Percentiles rank a stretch among this genome's conserved stretches.
Conservation (phyloP, 1,140 invertebrate species). For the Neoseiulus cucumeris region DNA sequence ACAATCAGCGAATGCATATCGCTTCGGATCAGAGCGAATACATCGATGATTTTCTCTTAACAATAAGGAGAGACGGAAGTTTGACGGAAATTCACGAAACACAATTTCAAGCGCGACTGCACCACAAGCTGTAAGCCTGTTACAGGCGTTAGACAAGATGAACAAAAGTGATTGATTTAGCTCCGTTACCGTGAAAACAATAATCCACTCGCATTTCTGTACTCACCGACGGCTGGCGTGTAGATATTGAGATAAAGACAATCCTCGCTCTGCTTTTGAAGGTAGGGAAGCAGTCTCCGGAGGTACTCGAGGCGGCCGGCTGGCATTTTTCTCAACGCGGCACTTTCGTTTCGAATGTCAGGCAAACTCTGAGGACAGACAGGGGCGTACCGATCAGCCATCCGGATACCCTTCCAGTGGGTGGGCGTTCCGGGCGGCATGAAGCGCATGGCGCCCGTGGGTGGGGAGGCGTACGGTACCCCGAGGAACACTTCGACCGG, state of each 20-base stretch:
- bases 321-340: conserved; percentile 32
- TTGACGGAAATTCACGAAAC: too few species aligned
- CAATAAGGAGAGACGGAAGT: too few species aligned
- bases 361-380: conserved; percentile 59
- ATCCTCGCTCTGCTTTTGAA: conserved; percentile 81
- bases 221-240: conserved; percentile 73
- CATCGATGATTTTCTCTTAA: too few species aligned
- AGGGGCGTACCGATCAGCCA: conserved; percentile 47
- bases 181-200: too few species aligned
- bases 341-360: conserved; percentile 52
- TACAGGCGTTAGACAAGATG: too few species aligned
- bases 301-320: conserved; percentile 57
- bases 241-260: conserved; percentile 93
- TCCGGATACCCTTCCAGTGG: conserved; percentile 45
- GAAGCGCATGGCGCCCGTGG: conserved; percentile 44
- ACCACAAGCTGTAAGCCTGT: too few species aligned
- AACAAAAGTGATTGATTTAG: too few species aligned
- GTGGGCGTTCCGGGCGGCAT: conserved; percentile 43
- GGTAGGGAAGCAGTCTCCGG: conserved; percentile 56
- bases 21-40: too few species aligned
- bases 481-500: conserved; percentile 32
- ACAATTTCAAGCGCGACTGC: too few species aligned
- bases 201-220: too few species aligned
- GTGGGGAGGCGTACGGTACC: conserved; percentile 59
- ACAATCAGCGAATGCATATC: too few species aligned